phyloP scores from a whole-genome alignment of 1,140 invertebrate genomes.

The Himalopsyche phryganea region DNA sequence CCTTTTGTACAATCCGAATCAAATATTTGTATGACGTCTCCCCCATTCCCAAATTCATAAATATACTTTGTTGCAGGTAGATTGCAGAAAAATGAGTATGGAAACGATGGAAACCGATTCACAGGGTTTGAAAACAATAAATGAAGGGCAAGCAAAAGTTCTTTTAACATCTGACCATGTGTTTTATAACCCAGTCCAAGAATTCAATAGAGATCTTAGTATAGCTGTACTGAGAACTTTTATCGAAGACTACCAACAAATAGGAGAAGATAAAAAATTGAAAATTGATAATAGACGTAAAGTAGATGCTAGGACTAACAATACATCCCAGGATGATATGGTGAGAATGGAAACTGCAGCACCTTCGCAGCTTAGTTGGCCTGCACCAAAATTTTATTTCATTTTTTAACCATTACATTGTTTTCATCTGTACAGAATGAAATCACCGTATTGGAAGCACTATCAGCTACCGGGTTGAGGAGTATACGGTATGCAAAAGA shows the following conservation, averaged over 20 bases:
- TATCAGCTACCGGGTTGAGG: slow-evolving; percentile 91
- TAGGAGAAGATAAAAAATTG: slow-evolving; percentile 33
- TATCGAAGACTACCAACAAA: slow-evolving; percentile 44
- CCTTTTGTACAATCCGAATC: too few species aligned
- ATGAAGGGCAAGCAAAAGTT: slow-evolving; percentile 76
- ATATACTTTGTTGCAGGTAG: too few species aligned
- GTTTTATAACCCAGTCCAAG: slow-evolving; percentile 97
- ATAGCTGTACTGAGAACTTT: slow-evolving; percentile 61
- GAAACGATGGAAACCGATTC: neutral
- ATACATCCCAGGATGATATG: slow-evolving; percentile 31
- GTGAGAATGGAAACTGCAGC: too few species aligned
- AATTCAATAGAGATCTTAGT: slow-evolving; percentile 95
- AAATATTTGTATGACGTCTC: too few species aligned
- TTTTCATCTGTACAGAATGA: slow-evolving; percentile 49
- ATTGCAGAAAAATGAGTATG: too few species aligned
- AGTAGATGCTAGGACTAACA: neutral
- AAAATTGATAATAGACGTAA: slow-evolving; percentile 24
- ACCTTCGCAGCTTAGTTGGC: too few species aligned
- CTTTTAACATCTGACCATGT: slow-evolving; percentile 66
- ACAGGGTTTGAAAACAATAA: slow-evolving; percentile 36
- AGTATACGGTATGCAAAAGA: slow-evolving; percentile 97
- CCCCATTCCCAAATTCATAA: too few species aligned
- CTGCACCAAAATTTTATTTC: too few species aligned
- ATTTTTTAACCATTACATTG: too few species aligned
- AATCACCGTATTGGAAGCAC: slow-evolving; percentile 82